These are phyloP conservation scores for Melipona beecheii DNA, from an alignment of 2,888 invertebrate genomes.

Conservation along the genomic window DNA sequence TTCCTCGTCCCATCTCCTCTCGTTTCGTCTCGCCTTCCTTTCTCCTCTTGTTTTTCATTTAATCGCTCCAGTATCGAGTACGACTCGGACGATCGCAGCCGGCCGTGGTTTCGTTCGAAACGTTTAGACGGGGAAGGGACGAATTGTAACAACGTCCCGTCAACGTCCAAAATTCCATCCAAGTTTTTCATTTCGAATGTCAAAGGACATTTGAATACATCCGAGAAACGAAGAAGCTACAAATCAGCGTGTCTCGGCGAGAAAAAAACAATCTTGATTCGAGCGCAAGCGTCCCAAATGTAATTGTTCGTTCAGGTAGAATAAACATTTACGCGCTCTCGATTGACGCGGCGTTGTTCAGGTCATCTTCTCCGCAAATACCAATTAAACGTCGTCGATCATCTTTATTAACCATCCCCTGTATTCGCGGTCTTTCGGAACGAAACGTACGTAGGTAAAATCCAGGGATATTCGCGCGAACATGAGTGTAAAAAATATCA, in stretches of 20 bases:
- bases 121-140: neutral
- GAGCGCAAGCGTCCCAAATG: conserved; percentile 17
- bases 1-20: neutral
- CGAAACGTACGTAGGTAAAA: conserved; percentile 28
- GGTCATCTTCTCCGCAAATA: conserved; percentile 58
- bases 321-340: conserved; percentile 55
- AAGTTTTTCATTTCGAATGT: too few relatives aligned
- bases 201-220: neutral
- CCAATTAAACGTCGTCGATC: conserved; percentile 68
- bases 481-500: neutral
- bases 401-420: conserved; percentile 63
- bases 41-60: conserved; percentile 7
- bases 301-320: conserved; percentile 43
- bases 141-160: too few relatives aligned
- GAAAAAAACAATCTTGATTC: conserved; percentile 29
- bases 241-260: neutral
- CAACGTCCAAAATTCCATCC: too few relatives aligned
- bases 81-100: neutral
- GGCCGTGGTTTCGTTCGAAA: neutral
- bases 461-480: conserved; percentile 26
- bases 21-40: neutral
- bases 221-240: neutral
- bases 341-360: conserved; percentile 49
- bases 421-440: conserved; percentile 20
- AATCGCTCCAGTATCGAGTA: conserved; percentile 13